A percentile compares a stretch with the other conserved stretches of the same genome.
Evolutionary conservation across 1,140 invertebrate species (phyloP).

Genomic region (Pseudomyrmex gracilis): DNA sequence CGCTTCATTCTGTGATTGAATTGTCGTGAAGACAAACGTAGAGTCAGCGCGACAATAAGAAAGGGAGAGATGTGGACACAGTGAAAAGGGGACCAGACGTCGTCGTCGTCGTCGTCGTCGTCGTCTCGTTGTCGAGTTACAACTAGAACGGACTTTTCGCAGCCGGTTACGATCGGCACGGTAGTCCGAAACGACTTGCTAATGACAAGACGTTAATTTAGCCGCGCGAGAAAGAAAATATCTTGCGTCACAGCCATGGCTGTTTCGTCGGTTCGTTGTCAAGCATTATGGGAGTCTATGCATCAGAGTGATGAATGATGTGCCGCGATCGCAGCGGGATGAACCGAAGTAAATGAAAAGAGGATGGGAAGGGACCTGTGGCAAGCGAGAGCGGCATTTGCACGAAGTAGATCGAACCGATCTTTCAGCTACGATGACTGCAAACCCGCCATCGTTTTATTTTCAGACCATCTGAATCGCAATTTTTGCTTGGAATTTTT

Average conservation of each 20-base stretch:
- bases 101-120: neutral
- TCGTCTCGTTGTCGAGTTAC: constrained; percentile 11
- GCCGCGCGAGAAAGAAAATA: constrained; percentile 72
- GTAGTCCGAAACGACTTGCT: constrained; percentile 66
- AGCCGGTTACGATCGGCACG: constrained; percentile 35
- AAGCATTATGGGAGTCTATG: constrained; percentile 76
- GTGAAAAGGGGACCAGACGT: neutral
- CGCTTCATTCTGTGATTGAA: constrained; percentile 19
- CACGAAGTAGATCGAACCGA: constrained; percentile 77
- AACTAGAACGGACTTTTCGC: constrained; percentile 52
- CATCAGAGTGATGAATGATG: constrained; percentile 80
- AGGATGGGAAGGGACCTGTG: constrained; percentile 38
- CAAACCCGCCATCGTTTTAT: constrained; percentile 77
- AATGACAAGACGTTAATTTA: constrained; percentile 83
- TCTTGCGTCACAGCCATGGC: constrained; percentile 65
- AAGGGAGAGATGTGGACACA: neutral
- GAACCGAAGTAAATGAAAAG: constrained; percentile 57
- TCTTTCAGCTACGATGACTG: constrained; percentile 73
- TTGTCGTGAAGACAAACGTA: constrained; percentile 13
- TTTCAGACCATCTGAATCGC: constrained; percentile 55
- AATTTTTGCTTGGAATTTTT: constrained; percentile 45
- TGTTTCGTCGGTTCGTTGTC: constrained; percentile 70
- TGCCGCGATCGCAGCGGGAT: constrained; percentile 66
- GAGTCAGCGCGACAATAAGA: neutral
- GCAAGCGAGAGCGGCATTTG: constrained; percentile 65